phyloP scores from a whole-genome alignment of 2,113 vertebrate genomes.

The Psilopsiagon aurifrons region DNA sequence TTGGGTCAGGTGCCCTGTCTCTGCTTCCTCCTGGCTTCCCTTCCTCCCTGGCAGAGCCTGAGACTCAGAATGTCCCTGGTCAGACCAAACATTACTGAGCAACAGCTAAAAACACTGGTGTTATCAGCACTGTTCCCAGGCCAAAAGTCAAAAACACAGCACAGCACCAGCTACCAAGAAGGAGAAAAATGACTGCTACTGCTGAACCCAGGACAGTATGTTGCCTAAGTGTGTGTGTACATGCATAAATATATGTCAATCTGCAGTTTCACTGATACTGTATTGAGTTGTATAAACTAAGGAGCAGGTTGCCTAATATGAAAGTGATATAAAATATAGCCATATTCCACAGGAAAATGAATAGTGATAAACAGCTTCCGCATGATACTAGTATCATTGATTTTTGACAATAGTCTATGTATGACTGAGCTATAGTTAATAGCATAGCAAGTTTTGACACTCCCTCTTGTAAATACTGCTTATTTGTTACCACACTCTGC shows the following conservation, averaged over 20 bases:
- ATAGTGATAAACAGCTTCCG: background rate
- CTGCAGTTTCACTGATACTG: background rate
- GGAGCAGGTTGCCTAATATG: background rate
- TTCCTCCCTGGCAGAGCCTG: too few species aligned
- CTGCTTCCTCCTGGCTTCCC: too few species aligned
- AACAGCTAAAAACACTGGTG: too few species aligned
- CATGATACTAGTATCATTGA: background rate
- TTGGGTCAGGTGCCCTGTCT: too few species aligned
- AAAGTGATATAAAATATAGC: slow-evolving; percentile 6
- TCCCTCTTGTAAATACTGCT: background rate
- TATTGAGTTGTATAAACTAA: background rate
- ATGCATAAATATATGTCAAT: background rate
- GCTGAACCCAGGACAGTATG: too few species aligned
- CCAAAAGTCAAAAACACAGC: too few species aligned
- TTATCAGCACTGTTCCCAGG: too few species aligned
- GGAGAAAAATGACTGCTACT: too few species aligned
- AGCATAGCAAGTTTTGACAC: background rate
- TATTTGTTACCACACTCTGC: background rate
- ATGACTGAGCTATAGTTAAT: slow-evolving; percentile 26
- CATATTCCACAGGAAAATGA: slow-evolving; percentile 4
- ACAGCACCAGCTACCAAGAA: too few species aligned
- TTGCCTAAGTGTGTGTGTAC: background rate
- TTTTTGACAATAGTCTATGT: background rate
- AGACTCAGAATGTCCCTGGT: too few species aligned
- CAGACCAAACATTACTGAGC: too few species aligned